Evolutionary conservation across 37 sponge, comb jelly and placozoan genomes (phyloP).

Genomic region (Chondrosia reniformis): DNA sequence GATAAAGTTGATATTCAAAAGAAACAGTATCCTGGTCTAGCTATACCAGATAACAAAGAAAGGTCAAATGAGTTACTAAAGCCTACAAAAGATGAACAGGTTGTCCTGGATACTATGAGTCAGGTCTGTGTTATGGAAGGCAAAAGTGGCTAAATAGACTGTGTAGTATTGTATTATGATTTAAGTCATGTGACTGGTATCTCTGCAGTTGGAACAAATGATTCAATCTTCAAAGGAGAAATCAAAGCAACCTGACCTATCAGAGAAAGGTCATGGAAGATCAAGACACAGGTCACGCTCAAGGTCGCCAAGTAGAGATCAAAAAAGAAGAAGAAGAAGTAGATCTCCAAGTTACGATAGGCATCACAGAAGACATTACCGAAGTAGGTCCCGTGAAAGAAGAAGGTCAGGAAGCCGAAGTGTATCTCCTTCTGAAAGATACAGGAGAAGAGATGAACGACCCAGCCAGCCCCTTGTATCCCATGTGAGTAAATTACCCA

Average conservation of each 20-base stretch:
- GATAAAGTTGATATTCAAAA: background rate
- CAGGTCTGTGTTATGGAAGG: constrained; percentile 34
- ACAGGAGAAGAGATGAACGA: background rate
- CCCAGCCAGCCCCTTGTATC: constrained; percentile 26
- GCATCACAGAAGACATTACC: background rate
- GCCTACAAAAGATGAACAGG: constrained; percentile 40
- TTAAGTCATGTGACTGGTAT: background rate
- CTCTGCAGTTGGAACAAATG: constrained; percentile 32
- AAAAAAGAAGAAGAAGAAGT: constrained; percentile 4
- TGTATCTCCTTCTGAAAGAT: background rate
- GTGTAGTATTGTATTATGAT: background rate
- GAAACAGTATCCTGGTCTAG: constrained; percentile 76
- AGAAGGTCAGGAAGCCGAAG: constrained; percentile 27
- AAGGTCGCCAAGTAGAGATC: constrained; percentile 24
- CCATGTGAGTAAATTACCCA: constrained; percentile 24
- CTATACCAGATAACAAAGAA: constrained; percentile 61
- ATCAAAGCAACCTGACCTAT: background rate
- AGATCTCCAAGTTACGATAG: background rate
- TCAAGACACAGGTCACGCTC: constrained; percentile 49
- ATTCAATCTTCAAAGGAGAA: background rate
- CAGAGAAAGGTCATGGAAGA: background rate
- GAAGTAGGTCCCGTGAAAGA: constrained; percentile 32
- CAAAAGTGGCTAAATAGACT: background rate
- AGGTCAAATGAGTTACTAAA: constrained; percentile 19
- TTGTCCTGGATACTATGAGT: constrained; percentile 44